These are phyloP conservation scores for Meriones psammophilus DNA, from an alignment of 2,797 vertebrate species.

Conservation along the genomic window DNA sequence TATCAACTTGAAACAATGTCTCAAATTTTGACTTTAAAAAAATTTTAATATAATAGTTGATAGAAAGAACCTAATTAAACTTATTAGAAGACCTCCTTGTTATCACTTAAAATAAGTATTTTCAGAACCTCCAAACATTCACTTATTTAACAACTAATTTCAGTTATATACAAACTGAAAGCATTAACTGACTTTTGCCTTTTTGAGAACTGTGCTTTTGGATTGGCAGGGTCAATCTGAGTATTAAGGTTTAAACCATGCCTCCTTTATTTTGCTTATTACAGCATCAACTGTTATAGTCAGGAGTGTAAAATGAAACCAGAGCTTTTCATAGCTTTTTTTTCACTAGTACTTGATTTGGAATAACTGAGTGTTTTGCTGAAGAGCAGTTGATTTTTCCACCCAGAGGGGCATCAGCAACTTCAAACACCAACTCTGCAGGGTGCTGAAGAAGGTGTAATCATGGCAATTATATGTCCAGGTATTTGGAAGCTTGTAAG, in stretches of 20 bases:
- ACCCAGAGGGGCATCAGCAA: slow-evolving; percentile 13
- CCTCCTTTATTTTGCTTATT: neutral
- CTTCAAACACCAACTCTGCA: slow-evolving; percentile 58
- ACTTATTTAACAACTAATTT: neutral
- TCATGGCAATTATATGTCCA: slow-evolving; percentile 83
- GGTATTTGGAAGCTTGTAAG: slow-evolving; percentile 82
- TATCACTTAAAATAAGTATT: neutral
- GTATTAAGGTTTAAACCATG: neutral
- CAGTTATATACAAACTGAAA: neutral
- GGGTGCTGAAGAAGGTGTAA: slow-evolving; percentile 77
- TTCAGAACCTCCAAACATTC: neutral
- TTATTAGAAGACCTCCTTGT: neutral
- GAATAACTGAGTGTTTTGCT: neutral
- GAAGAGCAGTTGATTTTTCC: slow-evolving; percentile 28
- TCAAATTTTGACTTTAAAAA: neutral
- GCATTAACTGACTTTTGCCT: neutral
- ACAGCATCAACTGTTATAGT: neutral
- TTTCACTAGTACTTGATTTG: slow-evolving; percentile 11
- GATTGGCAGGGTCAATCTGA: neutral
- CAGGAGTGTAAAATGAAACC: neutral
- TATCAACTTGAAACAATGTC: neutral
- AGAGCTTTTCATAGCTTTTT: rapidly evolving
- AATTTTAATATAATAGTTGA: neutral
- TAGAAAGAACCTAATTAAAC: neutral
- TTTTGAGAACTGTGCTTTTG: neutral